Percentiles rank a stretch among this genome's conserved stretches.
These are phyloP conservation scores for Muscicapa striata DNA, from an alignment of 2,797 vertebrate species.

Conservation along the genomic window DNA sequence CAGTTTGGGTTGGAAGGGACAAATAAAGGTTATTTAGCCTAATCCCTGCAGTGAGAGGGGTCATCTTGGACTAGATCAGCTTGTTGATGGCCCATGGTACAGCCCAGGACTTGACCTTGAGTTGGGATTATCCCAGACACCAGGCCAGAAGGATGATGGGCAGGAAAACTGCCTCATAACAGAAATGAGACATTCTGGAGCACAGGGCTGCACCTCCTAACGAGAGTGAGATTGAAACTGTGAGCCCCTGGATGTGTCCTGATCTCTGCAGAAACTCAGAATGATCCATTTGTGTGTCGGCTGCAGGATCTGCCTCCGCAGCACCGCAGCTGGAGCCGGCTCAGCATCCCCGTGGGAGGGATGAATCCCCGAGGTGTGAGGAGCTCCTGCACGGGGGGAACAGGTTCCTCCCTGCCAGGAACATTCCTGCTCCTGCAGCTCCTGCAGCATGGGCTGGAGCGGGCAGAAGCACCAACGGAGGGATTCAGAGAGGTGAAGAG, in stretches of 20 bases:
- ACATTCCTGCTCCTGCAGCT: neutral
- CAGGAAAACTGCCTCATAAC: neutral
- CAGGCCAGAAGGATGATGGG: neutral
- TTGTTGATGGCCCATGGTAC: neutral
- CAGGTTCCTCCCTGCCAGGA: neutral
- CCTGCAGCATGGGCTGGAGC: neutral
- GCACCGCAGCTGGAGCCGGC: neutral
- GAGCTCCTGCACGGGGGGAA: neutral
- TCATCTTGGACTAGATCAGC: neutral
- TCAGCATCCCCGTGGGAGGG: neutral
- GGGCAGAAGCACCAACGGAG: neutral
- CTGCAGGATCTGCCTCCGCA: rapidly evolving
- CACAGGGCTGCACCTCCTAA: neutral
- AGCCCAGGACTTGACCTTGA: neutral
- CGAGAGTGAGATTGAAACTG: neutral
- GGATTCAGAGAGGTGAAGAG: neutral
- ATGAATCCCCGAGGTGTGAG: neutral
- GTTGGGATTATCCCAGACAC: neutral
- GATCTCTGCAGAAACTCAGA: rapidly evolving
- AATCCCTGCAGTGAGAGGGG: neutral
- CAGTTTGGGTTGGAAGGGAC: neutral
- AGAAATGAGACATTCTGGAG: neutral
- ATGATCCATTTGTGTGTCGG: rapidly evolving
- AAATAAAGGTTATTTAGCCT: neutral
- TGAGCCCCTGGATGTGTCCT: neutral